These are phyloP conservation scores for Unio pictorum DNA, from an alignment of 2,888 invertebrate genomes.

Conservation along the genomic window DNA sequence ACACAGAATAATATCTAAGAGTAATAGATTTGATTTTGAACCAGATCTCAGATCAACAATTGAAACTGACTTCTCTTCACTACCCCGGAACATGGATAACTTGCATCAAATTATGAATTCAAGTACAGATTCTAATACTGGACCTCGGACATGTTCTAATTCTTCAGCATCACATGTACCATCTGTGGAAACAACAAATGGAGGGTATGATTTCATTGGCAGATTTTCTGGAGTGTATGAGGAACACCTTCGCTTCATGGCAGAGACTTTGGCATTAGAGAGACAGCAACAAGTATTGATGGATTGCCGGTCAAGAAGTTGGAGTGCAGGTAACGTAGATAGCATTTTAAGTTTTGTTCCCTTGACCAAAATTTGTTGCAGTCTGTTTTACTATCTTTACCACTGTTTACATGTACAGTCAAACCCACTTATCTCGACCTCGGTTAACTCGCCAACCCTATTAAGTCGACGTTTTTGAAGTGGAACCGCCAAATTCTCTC, in stretches of 20 bases:
- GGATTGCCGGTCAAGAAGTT: conserved; percentile 43
- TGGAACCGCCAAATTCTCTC: too few relatives aligned
- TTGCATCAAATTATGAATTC: too few relatives aligned
- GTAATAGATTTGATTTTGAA: conserved; percentile 32
- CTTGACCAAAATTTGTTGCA: background rate
- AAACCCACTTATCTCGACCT: too few relatives aligned
- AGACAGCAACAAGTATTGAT: conserved; percentile 8
- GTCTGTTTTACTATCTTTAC: too few relatives aligned
- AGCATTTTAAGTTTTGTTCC: conserved; percentile 4
- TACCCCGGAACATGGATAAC: conserved; percentile 1
- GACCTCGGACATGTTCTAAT: background rate
- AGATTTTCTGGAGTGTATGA: conserved; percentile 54
- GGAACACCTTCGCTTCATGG: conserved; percentile 49
- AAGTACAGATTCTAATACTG: conserved; percentile 4
- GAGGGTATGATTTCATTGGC: conserved; percentile 50
- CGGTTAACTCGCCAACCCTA: too few relatives aligned
- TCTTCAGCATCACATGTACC: conserved; percentile 2
- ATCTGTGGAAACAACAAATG: background rate
- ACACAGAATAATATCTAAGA: conserved; percentile 10
- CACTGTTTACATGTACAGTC: too few relatives aligned
- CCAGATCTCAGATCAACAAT: conserved; percentile 64
- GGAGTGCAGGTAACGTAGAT: conserved; percentile 53
- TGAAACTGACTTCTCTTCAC: conserved; percentile 59
- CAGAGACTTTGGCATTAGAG: conserved; percentile 28
- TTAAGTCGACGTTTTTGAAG: too few relatives aligned